A percentile compares a stretch with the other conserved stretches of the same genome.
phyloP scores from a whole-genome alignment of 2,888 invertebrate genomes.

The Ditula angustiorana region DNA sequence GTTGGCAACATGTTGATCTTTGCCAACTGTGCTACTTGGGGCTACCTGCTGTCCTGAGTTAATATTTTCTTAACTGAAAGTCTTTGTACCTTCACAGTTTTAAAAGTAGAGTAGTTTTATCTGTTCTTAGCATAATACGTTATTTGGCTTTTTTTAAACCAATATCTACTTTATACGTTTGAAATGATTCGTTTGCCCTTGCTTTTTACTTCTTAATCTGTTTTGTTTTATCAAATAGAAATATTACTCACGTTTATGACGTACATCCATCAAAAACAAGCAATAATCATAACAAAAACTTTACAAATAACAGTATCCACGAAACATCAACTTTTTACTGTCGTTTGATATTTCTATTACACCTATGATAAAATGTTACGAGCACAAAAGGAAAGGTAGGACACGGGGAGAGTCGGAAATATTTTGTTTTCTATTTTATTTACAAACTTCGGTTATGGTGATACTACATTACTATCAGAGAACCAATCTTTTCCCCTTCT shows the following conservation, averaged over 20 bases:
- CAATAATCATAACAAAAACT: conserved; percentile 69
- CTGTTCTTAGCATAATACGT: background rate
- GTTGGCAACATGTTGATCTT: conserved; percentile 85
- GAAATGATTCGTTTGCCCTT: no score
- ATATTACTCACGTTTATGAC: conserved; percentile 23
- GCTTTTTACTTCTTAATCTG: background rate
- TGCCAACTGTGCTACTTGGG: conserved; percentile 59
- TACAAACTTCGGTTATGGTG: conserved; percentile 75
- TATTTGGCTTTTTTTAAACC: no score
- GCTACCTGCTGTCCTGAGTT: conserved; percentile 65
- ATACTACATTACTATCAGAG: conserved; percentile 68
- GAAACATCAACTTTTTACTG: conserved; percentile 73
- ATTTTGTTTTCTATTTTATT: conserved; percentile 81
- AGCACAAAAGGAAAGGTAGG: conserved; percentile 54
- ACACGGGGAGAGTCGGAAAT: conserved; percentile 59
- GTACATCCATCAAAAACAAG: conserved; percentile 64
- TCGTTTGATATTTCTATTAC: conserved; percentile 76
- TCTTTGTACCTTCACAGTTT: conserved; percentile 13
- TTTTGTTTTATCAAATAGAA: background rate
- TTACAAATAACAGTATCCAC: conserved; percentile 65
- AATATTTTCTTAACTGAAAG: conserved; percentile 71
- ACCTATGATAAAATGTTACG: conserved; percentile 83
- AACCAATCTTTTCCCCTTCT: conserved; percentile 60
- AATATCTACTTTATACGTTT: no score
- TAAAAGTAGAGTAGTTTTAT: background rate